Percentiles rank a stretch among this genome's conserved stretches.
phyloP scores from a whole-genome alignment of 1,140 invertebrate species.

The Sesamia nonagrioides region DNA sequence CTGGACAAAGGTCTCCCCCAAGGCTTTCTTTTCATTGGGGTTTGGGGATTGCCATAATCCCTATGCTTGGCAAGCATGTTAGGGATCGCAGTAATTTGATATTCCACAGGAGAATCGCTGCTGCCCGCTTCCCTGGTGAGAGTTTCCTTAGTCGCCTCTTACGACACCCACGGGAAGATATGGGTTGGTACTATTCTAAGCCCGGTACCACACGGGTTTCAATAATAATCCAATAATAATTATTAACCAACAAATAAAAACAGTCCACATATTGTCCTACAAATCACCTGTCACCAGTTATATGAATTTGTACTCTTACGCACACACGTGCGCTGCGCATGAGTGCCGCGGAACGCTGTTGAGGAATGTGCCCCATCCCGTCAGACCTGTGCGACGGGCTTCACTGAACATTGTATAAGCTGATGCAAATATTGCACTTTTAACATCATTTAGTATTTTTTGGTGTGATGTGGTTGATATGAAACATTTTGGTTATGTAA shows the following conservation, averaged over 20 bases:
- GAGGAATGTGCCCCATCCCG: conserved; percentile 40
- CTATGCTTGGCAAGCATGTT: no score
- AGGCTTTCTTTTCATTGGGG: no score
- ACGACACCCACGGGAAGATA: no score
- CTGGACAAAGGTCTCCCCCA: no score
- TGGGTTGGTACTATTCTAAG: no score
- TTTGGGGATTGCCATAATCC: no score
- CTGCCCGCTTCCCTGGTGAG: no score
- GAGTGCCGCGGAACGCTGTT: conserved; percentile 4
- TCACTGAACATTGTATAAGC: neutral
- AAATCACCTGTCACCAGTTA: conserved; percentile 7
- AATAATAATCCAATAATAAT: no score
- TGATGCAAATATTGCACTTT: conserved; percentile 32
- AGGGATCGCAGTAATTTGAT: no score
- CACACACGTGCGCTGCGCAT: neutral
- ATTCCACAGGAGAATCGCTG: no score
- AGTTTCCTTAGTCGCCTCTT: no score
- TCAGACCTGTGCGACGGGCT: conserved; percentile 29
- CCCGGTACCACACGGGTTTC: no score
- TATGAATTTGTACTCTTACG: neutral
- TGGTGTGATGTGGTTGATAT: neutral
- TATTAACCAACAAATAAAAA: neutral
- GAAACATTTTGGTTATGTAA: neutral
- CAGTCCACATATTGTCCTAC: neutral
- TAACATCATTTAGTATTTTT: neutral